Conservation (phyloP, 2,888 invertebrate species). For the Junonia oenone region DNA sequence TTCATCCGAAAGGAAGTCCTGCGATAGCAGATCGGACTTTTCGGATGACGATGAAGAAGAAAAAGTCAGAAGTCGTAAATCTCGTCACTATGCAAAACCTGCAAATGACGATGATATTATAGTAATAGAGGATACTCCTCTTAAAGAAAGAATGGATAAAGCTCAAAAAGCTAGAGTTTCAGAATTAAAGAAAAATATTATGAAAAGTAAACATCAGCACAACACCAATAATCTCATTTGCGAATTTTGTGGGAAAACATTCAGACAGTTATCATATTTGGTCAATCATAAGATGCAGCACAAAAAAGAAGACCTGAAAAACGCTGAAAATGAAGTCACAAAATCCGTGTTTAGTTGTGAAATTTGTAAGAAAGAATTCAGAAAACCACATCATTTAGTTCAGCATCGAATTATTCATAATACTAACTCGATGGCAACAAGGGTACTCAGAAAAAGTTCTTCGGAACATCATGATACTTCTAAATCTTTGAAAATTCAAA, state of each 20-base stretch:
- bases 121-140: slow-evolving; percentile 53
- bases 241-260: slow-evolving; percentile 69
- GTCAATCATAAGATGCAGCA: slow-evolving; percentile 65
- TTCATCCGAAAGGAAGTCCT: slow-evolving; percentile 51
- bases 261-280: slow-evolving; percentile 69
- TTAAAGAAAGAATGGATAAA: slow-evolving; percentile 41
- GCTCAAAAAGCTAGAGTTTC: slow-evolving; percentile 38
- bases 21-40: slow-evolving; percentile 48
- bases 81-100: slow-evolving; percentile 45
- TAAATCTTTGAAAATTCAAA: slow-evolving; percentile 43
- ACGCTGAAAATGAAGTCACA: slow-evolving; percentile 36
- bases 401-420: slow-evolving; percentile 69
- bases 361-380: slow-evolving; percentile 68
- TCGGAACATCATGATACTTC: slow-evolving; percentile 49
- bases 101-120: slow-evolving; percentile 43
- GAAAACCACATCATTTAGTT: slow-evolving; percentile 70
- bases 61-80: slow-evolving; percentile 46
- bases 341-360: slow-evolving; percentile 63
- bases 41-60: slow-evolving; percentile 45
- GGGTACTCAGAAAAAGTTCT: slow-evolving; percentile 52
- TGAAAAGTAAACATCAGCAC: slow-evolving; percentile 30
- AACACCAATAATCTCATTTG: slow-evolving; percentile 51
- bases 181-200: slow-evolving; percentile 37
- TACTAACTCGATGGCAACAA: slow-evolving; percentile 38
- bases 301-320: slow-evolving; percentile 50